Evolutionary conservation across 1,140 invertebrate species (phyloP).

Genomic region (Zophobas morio): DNA sequence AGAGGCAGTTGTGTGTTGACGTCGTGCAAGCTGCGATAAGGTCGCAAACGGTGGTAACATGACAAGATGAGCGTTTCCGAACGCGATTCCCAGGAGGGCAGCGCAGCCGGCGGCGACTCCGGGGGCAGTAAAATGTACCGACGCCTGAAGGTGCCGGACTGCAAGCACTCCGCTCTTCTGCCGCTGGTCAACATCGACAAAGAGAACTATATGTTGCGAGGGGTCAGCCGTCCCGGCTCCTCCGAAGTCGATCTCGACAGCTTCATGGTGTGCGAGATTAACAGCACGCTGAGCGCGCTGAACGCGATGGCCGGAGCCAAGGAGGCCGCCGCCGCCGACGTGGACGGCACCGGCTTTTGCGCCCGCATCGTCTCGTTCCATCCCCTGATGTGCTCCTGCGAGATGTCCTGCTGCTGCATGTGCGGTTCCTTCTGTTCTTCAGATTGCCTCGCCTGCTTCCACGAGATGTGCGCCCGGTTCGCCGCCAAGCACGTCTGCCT

Average conservation of each 20-base stretch:
- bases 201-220: slow-evolving; percentile 76
- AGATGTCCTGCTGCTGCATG: slow-evolving; percentile 73
- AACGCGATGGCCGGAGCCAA: slow-evolving; percentile 11
- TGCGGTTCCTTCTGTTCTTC: slow-evolving; percentile 74
- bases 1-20: slow-evolving; percentile 12
- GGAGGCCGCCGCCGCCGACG: slow-evolving; percentile 42
- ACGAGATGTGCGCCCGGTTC: slow-evolving; percentile 74
- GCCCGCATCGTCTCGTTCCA: slow-evolving; percentile 72
- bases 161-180: slow-evolving; percentile 53
- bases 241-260: slow-evolving; percentile 64
- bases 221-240: slow-evolving; percentile 61
- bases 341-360: slow-evolving; percentile 64
- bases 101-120: slow-evolving; percentile 47
- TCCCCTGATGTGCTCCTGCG: slow-evolving; percentile 71
- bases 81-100: slow-evolving; percentile 55
- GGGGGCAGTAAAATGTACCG: slow-evolving; percentile 57
- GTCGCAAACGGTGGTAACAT: slow-evolving; percentile 47
- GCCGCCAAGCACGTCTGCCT: slow-evolving; percentile 72
- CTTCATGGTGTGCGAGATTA: slow-evolving; percentile 64
- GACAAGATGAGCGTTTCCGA: slow-evolving; percentile 60
- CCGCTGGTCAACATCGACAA: slow-evolving; percentile 69
- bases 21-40: slow-evolving; percentile 25
- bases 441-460: slow-evolving; percentile 80
- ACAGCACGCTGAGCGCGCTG: slow-evolving; percentile 59
- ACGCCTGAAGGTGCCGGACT: slow-evolving; percentile 53